A percentile compares a stretch with the other conserved stretches of the same genome.
These are phyloP conservation scores for Ethmia dodecea DNA, from an alignment of 2,888 invertebrate species.

Conservation along the genomic window DNA sequence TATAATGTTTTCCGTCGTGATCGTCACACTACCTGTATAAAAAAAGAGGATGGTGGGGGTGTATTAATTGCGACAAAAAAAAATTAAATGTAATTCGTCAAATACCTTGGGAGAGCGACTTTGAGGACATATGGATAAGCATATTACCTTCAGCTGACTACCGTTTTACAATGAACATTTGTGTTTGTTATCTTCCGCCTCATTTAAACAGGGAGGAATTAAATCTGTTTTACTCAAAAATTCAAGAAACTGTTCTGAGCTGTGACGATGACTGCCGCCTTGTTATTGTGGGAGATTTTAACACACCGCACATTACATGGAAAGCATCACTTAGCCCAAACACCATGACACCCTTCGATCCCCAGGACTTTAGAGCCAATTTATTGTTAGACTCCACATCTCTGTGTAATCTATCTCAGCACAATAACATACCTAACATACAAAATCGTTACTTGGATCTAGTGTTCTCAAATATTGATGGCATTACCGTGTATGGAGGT, in stretches of 20 bases:
- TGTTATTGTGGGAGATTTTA: too few relatives aligned
- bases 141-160: neutral
- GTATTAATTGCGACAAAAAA: neutral
- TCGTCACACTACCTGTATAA: neutral
- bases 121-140: constrained; percentile 18
- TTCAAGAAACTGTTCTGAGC: neutral
- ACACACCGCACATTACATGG: neutral
- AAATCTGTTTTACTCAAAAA: neutral
- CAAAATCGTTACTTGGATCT: constrained; percentile 8
- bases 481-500: neutral
- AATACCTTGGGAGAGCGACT: constrained; percentile 9
- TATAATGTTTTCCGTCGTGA: constrained; percentile 1
- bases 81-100: constrained; percentile 9
- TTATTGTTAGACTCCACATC: neutral
- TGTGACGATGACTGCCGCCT: neutral
- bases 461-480: constrained; percentile 4
- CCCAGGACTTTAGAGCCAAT: neutral
- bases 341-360: neutral
- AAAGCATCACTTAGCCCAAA: neutral
- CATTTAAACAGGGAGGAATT: neutral
- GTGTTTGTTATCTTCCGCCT: neutral
- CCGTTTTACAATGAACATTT: neutral
- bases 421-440: constrained; percentile 6
- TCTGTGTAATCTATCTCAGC: constrained; percentile 6
- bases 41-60: neutral